Percentiles rank a stretch among this genome's conserved stretches.
Conservation (phyloP, 2,888 invertebrate species). For the Sphaerolaimus hirsutus region DNA sequence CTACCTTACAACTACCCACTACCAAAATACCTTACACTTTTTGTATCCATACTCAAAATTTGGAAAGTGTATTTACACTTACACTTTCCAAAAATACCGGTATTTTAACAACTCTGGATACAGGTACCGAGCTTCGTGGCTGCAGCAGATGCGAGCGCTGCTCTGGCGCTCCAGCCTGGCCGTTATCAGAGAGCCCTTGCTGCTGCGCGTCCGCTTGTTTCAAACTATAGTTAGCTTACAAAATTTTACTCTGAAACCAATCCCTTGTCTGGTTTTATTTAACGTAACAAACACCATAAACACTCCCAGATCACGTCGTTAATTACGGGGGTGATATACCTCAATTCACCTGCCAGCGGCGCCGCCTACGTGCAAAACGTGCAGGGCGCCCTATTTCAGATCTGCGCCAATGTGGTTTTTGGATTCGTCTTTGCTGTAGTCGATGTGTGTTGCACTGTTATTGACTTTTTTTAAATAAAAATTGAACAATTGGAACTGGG, state of each 20-base stretch:
- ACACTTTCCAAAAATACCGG: too few relatives aligned
- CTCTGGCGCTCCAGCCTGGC: slow-evolving; percentile 71
- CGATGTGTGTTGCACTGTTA: slow-evolving; percentile 44
- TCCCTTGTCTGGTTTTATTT: too few relatives aligned
- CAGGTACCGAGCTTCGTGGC: slow-evolving; percentile 58
- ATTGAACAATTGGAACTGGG: too few relatives aligned
- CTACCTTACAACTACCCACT: background rate
- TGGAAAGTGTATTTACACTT: too few relatives aligned
- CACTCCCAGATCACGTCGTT: slow-evolving; percentile 66
- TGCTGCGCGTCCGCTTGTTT: slow-evolving; percentile 59
- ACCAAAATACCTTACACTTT: too few relatives aligned
- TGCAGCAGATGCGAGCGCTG: slow-evolving; percentile 60
- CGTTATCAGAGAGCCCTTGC: slow-evolving; percentile 62
- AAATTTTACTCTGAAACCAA: too few relatives aligned
- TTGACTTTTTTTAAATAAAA: background rate
- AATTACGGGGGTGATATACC: slow-evolving; percentile 59
- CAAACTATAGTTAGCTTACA: slow-evolving; percentile 62
- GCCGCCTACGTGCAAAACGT: slow-evolving; percentile 51
- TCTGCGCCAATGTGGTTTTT: slow-evolving; percentile 79
- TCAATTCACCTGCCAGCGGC: background rate
- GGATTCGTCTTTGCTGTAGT: slow-evolving; percentile 76
- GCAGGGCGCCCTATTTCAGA: slow-evolving; percentile 66
- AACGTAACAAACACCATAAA: too few relatives aligned
- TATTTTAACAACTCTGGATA: too few relatives aligned
- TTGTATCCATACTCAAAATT: too few relatives aligned